These are phyloP conservation scores for Nineta flava DNA, from an alignment of 2,888 invertebrate genomes.

Conservation along the genomic window DNA sequence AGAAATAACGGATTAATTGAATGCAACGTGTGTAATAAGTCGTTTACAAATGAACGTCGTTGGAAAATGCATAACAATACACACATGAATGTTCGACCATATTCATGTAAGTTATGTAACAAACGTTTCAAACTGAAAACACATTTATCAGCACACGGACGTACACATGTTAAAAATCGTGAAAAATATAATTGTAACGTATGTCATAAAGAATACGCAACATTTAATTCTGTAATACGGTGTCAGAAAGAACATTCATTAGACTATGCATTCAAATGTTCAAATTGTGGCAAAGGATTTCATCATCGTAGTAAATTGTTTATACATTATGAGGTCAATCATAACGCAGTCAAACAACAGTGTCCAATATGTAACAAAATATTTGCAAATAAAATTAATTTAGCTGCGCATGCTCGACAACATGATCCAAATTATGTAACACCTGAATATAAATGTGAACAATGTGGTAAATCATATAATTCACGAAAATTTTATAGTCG, in stretches of 20 bases:
- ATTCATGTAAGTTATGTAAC: not conserved
- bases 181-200: not conserved
- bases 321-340: slow-evolving; percentile 13
- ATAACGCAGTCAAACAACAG: slow-evolving; percentile 8
- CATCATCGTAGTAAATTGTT: slow-evolving; percentile 15
- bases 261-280: slow-evolving; percentile 9
- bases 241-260: slow-evolving; percentile 8
- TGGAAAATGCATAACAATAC: slow-evolving; percentile 11
- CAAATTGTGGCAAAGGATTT: slow-evolving; percentile 12
- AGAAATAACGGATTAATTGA: not conserved
- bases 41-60: slow-evolving; percentile 9
- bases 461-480: slow-evolving; percentile 21
- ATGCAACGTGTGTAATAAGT: slow-evolving; percentile 11
- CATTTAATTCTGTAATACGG: not conserved
- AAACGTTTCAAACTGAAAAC: slow-evolving; percentile 1
- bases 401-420: slow-evolving; percentile 9
- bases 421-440: slow-evolving; percentile 13
- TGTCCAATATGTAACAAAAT: slow-evolving; percentile 11
- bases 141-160: not conserved
- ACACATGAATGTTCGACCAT: slow-evolving; percentile 11
- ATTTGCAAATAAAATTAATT: slow-evolving; percentile 8
- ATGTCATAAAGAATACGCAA: not conserved
- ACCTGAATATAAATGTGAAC: slow-evolving; percentile 16
- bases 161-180: not conserved
- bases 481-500: slow-evolving; percentile 11